A percentile compares a stretch with the other conserved stretches of the same genome.
Evolutionary conservation across 2,888 invertebrate species (phyloP).

Genomic region (Clitarchus hookeri): DNA sequence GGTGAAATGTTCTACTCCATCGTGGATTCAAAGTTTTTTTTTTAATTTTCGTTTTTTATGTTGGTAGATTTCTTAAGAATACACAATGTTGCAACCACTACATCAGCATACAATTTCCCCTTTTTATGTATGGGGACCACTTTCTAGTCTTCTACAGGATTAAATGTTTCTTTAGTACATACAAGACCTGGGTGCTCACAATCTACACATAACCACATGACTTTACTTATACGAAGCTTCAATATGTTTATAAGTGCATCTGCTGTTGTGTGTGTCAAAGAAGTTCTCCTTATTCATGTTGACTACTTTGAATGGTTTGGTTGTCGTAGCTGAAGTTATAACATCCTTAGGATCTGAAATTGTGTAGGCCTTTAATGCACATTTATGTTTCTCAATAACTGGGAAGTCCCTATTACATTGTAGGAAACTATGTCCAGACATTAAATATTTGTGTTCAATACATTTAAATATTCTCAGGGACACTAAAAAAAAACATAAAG

Average conservation of each 20-base stretch:
- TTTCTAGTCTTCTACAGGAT: not conserved
- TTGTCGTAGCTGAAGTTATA: not conserved
- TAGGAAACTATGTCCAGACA: not conserved
- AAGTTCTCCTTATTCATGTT: too few species aligned
- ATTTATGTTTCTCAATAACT: constrained; percentile 1
- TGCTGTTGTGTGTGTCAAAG: too few species aligned
- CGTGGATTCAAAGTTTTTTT: not conserved
- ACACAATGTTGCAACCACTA: not conserved
- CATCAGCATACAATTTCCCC: not conserved
- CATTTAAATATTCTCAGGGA: not conserved
- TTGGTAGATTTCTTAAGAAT: not conserved
- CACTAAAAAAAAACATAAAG: not conserved
- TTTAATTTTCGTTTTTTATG: not conserved
- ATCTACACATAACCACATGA: not conserved
- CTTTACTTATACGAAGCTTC: not conserved
- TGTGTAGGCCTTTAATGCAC: not conserved
- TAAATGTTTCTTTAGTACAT: not conserved
- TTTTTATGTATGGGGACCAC: not conserved
- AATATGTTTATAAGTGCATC: not conserved
- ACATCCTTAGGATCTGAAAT: not conserved
- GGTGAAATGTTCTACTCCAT: not conserved
- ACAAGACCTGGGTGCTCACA: constrained; percentile 3
- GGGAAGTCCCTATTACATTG: not conserved
- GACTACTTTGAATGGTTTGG: not conserved
- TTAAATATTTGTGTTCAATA: not conserved